phyloP scores from a whole-genome alignment of 2,797 vertebrate genomes.

The Micrastur ruficollis region DNA sequence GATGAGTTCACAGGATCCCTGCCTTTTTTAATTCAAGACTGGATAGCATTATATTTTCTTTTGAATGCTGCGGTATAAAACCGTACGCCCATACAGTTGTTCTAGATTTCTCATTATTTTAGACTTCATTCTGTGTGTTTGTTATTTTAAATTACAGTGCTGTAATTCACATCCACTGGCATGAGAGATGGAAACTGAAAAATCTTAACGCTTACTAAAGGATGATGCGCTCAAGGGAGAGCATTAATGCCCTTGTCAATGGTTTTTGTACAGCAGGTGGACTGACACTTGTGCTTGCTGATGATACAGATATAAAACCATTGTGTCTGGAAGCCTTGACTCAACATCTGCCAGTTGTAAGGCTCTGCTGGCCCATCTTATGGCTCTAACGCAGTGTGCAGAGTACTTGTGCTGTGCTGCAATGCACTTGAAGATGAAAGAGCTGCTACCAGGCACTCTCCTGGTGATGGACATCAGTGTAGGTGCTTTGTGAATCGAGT shows the following conservation, averaged over 20 bases:
- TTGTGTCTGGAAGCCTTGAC: not conserved
- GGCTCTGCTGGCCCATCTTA: not conserved
- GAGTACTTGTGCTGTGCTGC: not conserved
- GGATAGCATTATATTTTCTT: not conserved
- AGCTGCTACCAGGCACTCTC: not conserved
- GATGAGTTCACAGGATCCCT: constrained; percentile 10
- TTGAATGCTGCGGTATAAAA: constrained; percentile 8
- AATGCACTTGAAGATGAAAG: not conserved
- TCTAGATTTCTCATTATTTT: constrained; percentile 29
- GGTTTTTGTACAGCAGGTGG: not conserved
- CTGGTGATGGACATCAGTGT: fast-evolving
- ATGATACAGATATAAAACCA: not conserved
- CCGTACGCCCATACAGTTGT: not conserved
- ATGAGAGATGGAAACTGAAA: not conserved
- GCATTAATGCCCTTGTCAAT: not conserved
- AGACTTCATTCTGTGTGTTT: not conserved
- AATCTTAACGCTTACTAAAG: not conserved
- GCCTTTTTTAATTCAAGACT: constrained; percentile 5
- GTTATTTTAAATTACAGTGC: not conserved
- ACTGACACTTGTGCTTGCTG: not conserved
- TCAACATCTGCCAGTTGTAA: not conserved
- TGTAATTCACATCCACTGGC: not conserved
- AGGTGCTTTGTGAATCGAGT: fast-evolving
- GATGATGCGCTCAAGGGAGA: not conserved
- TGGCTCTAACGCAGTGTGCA: not conserved